A percentile compares a stretch with the other conserved stretches of the same genome.
Conservation (phyloP, 2,797 vertebrate species). For the Lophotriccus pileatus region DNA sequence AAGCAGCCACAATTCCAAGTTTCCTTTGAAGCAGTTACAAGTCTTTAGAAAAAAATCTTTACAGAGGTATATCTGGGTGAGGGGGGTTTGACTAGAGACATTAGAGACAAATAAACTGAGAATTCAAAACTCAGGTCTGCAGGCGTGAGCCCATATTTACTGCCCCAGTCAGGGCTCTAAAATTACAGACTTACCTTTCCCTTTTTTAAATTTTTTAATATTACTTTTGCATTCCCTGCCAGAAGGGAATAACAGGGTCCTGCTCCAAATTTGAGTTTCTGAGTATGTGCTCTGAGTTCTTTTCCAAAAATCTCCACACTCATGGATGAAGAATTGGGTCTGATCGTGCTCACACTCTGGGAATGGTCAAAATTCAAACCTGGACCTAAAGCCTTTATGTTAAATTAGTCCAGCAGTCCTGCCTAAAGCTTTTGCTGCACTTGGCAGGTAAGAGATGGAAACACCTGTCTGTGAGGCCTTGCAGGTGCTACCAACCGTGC, state of each 20-base stretch:
- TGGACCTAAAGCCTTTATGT: neutral
- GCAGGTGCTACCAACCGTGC: neutral
- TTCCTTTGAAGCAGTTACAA: neutral
- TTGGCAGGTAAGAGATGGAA: neutral
- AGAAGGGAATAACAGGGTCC: neutral
- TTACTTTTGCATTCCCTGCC: neutral
- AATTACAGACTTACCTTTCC: rapidly evolving
- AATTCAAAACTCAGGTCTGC: neutral
- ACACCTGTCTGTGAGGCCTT: neutral
- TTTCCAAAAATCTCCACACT: neutral
- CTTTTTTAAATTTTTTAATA: rapidly evolving
- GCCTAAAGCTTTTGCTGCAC: neutral
- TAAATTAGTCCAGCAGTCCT: neutral
- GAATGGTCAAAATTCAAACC: neutral
- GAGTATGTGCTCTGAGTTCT: neutral
- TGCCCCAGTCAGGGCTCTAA: neutral
- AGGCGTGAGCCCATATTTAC: neutral
- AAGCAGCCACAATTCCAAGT: neutral
- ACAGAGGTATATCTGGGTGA: neutral
- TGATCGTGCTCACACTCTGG: neutral
- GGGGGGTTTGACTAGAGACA: too few relatives aligned
- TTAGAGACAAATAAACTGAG: neutral
- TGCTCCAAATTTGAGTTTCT: neutral
- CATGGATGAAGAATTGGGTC: neutral
- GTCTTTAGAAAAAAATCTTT: neutral